Percentiles rank a stretch among this genome's conserved stretches.
phyloP scores from a whole-genome alignment of 2,888 invertebrate genomes.

The Agrotis segetum region DNA sequence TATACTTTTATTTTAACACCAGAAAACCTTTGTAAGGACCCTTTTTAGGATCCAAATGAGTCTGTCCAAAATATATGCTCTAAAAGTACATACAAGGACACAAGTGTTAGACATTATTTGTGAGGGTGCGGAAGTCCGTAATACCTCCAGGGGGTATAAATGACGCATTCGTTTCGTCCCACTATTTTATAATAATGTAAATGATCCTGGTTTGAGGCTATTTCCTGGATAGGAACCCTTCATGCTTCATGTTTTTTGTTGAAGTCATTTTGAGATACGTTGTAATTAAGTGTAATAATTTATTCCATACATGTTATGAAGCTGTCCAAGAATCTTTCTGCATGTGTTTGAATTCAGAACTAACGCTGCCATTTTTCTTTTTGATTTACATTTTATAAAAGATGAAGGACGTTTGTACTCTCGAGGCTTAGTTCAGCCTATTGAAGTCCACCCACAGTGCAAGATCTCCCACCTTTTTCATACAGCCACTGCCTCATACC shows the following conservation, averaged over 20 bases:
- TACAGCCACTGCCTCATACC: too few relatives aligned
- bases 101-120: constrained; percentile 45
- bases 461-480: too few relatives aligned
- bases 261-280: background rate
- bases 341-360: too few relatives aligned
- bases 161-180: constrained; percentile 47
- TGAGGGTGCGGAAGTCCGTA: constrained; percentile 54
- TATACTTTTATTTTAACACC: background rate
- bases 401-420: too few relatives aligned
- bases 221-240: constrained; percentile 19
- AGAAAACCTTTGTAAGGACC: background rate
- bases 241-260: constrained; percentile 23
- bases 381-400: too few relatives aligned
- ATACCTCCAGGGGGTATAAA: constrained; percentile 41
- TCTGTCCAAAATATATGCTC: constrained; percentile 28
- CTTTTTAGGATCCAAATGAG: constrained; percentile 23
- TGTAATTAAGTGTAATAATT: constrained; percentile 5
- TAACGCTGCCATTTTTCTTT: too few relatives aligned
- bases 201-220: constrained; percentile 27
- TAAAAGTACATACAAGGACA: constrained; percentile 33
- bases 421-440: too few relatives aligned
- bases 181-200: constrained; percentile 60
- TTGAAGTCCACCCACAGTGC: too few relatives aligned
- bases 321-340: too few relatives aligned
- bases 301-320: too few relatives aligned